Base-by-base conservation (phyloP, 2,888 invertebrate species). In the Cantharis rufa region DNA sequence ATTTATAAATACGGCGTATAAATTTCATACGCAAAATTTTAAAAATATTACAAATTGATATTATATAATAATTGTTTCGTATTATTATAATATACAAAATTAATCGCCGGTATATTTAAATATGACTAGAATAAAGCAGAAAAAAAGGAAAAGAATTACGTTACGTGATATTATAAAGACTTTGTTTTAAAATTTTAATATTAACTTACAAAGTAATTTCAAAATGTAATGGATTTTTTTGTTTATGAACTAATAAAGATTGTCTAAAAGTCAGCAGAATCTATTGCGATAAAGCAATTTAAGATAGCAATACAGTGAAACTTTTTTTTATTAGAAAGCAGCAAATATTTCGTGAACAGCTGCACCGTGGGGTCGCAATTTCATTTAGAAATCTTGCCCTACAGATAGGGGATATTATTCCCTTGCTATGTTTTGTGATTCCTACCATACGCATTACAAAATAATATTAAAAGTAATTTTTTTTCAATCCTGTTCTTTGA, bases 321-420 rank as follows among this genome's bases (percentile, higher is more conserved):
- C 64, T 21, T 66, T 66, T n/a, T 64, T 66, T 21, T 66, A 66
- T 66, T 66, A 66, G 64, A 66, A 66, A 21, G 24, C 21, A 66
- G 64, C 64, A 66, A 66, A 66, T 66, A 66, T 66, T 66, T 66
- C 21, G 64, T 18, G 24, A 66, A 66, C 64, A 66, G 64, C 64
- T 66, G 64, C 64, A 66, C 24, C 64, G 64, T 66, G 21, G 24
- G 64, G 64, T 66, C 64, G 64, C 64, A 66, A 66, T 66, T 63
- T 66, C 64, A 21, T 16, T 24, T 48, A 48, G 48, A 48, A 48
- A 48, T 48, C 48, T 48, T 48, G 48, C 48, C 48, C 48, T 48
- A n/a, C n/a, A 48, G 48, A 48, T 48, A 48, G 48, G 48, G 48
- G 48, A 48, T 48, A 48, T 48, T 48, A 48, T 48, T 48, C 48